Base-by-base conservation (phyloP, 1,140 invertebrate genomes). In the Brachionus calyciflorus region DNA sequence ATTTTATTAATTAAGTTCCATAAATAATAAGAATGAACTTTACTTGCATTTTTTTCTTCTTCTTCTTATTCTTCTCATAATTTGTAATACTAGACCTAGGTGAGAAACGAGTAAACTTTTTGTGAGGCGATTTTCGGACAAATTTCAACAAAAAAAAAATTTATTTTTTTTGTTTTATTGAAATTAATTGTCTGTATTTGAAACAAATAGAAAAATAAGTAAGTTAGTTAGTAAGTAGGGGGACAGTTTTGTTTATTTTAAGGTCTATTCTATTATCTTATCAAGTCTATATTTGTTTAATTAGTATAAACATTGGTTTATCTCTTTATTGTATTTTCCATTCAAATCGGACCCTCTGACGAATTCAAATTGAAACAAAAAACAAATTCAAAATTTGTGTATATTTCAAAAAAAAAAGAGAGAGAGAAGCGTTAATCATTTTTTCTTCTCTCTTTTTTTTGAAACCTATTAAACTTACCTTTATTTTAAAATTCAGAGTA, bases 401-500 rank as follows among this genome's bases (percentile, higher is more conserved):
- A 7, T 9, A 3, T 33, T 28, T 17, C 10, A n/a, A 40, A 24
- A 9, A 44, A 65, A 65, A 28, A 41, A 65, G n/a, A n/a, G n/a
- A n/a, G n/a, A n/a, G n/a, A n/a, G 19, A 65, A 65, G 60, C 60
- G 60, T 65, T 65, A 65, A 65, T 65, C 60, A 65, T 65, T 65
- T 65, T 17, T 46, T n/a, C n/a, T n/a, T n/a, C n/a, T n/a, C n/a
- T n/a, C n/a, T n/a, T n/a, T 24, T 65, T n/a, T 65, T 44, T 10
- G 33, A 44, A 65, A 65, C 5, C 14, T 21, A 33, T 30, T 33
- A 10, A 44, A 41, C 30, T 44, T 65, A 41, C 21, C 60, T 65
- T 44, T 65, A 41, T 26, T 26, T 65, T 10, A 41, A 44, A 44
- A 44, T 44, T 65, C 60, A 65, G 40, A 65, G 60, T 65, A 65